Percentiles rank a stretch among this genome's conserved stretches.
These are phyloP conservation scores for Drosophila seguyi DNA, from an alignment of 1,140 invertebrate genomes.

Conservation along the genomic window DNA sequence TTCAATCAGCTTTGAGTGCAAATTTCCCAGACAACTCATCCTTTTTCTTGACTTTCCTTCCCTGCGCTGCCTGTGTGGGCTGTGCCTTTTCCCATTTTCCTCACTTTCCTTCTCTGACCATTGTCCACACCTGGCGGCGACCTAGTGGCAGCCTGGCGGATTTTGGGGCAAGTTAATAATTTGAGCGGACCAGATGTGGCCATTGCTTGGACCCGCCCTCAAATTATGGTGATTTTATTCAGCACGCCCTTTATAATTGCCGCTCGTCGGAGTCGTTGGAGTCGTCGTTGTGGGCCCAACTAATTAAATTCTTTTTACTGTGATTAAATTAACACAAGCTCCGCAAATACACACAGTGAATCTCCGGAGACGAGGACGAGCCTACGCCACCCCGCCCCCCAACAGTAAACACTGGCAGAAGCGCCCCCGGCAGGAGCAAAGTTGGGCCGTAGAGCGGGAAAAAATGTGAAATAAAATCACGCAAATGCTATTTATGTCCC, in stretches of 20 bases:
- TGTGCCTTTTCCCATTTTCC: background rate
- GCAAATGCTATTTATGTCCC: slow-evolving; percentile 72
- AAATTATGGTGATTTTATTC: slow-evolving; percentile 60
- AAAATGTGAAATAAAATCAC: slow-evolving; percentile 74
- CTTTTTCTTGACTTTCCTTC: background rate
- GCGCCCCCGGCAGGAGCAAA: slow-evolving; percentile 29
- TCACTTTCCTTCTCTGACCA: background rate
- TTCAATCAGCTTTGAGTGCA: background rate
- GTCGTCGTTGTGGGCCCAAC: slow-evolving; percentile 26
- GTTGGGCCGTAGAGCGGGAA: slow-evolving; percentile 12
- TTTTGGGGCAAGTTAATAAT: slow-evolving; percentile 35
- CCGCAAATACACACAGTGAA: slow-evolving; percentile 31
- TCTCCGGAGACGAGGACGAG: slow-evolving; percentile 44
- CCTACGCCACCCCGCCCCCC: slow-evolving; percentile 19
- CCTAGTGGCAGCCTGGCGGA: background rate
- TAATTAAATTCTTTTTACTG: slow-evolving; percentile 75
- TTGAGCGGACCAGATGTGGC: slow-evolving; percentile 29
- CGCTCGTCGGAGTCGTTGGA: background rate
- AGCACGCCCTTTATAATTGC: slow-evolving; percentile 50
- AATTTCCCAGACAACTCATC: background rate
- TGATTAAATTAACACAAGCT: slow-evolving; percentile 71
- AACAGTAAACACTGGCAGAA: slow-evolving; percentile 24
- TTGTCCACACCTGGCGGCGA: slow-evolving; percentile 37
- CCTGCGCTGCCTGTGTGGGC: background rate
- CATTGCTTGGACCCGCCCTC: slow-evolving; percentile 12